Base-by-base conservation (phyloP, 2,888 invertebrate genomes). In the Drosophila heteroneura region DNA sequence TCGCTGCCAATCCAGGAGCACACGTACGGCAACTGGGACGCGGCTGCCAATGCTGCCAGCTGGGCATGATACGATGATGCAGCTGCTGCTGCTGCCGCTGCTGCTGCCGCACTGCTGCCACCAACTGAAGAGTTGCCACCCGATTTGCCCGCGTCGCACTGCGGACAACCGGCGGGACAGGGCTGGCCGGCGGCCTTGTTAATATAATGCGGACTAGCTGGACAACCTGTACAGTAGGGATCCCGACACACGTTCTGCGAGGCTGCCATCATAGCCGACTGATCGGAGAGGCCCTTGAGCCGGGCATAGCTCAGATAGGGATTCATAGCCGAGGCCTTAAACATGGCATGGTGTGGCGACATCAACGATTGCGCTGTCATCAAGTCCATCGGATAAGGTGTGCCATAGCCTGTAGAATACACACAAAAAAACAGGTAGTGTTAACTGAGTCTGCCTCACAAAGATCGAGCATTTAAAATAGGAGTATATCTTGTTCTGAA, bases 1-100 rank as follows among this genome's bases (percentile, higher is more conserved):
- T 97, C 97, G 5, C 96, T 96, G 10, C 96, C 96, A 92, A 98
- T 97, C 98, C 98, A 98, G 93, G 97, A 98, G 94, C 98, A 98
- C 0, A 97, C 96, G 91, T 97, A 97, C 0, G 97, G 97, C 79
- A 97, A 94, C 89, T 97, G 97, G 0, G 97, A 96, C 19, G 97
- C 97, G 0, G 97, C 97, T 0, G 97, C 97, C 71, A 97, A 91
- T 0, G 97, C 97, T 0, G 97, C 96, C 37, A 97, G 92, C 90
- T 97, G 97, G 14, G 97, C 97, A 88, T 97, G 97, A 37, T 97
- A 96, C 86, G 96, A 96, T 0, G 96, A 96, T 3, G 96, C 96
- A 0, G 96, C 96, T 0, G 95, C 90, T 14, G 93, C 91, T 19
- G 58, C 69, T 44, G 95, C 95, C 2, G 87, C 90, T 9, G 86